A percentile compares a stretch with the other conserved stretches of the same genome.
Evolutionary conservation across 2,888 invertebrate species (phyloP).

Genomic region (Epinotia bilunana): DNA sequence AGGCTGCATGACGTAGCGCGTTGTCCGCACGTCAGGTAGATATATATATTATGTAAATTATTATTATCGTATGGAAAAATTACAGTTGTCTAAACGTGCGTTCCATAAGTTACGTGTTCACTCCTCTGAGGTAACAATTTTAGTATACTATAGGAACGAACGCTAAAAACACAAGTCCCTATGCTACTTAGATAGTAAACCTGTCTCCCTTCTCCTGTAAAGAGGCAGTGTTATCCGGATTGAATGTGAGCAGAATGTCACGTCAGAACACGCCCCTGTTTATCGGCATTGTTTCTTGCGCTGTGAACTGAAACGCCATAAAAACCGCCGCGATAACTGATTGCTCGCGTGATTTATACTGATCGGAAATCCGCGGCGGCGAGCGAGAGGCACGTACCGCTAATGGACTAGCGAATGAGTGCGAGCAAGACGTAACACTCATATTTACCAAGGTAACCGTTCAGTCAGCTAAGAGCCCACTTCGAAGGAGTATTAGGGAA

Average conservation of each 20-base stretch:
- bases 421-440: slow-evolving; percentile 18
- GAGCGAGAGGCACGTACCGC: slow-evolving; percentile 23
- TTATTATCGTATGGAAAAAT: too few relatives aligned
- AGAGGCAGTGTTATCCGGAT: background rate
- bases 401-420: slow-evolving; percentile 16
- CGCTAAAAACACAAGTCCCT: too few relatives aligned
- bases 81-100: too few relatives aligned
- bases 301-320: slow-evolving; percentile 33
- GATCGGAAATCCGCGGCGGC: slow-evolving; percentile 40
- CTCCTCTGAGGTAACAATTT: too few relatives aligned
- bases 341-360: slow-evolving; percentile 41
- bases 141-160: too few relatives aligned
- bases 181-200: background rate
- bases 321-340: slow-evolving; percentile 42
- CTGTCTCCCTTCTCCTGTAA: background rate
- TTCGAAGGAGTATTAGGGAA: background rate
- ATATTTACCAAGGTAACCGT: background rate
- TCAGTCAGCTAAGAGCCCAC: background rate
- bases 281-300: slow-evolving; percentile 11
- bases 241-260: background rate
- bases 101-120: too few relatives aligned
- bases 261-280: background rate
- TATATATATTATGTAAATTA: too few relatives aligned
- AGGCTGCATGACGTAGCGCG: too few relatives aligned
- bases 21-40: too few relatives aligned